These are phyloP conservation scores for Gila orcuttii DNA, from an alignment of 2,113 vertebrate species.

Conservation along the genomic window DNA sequence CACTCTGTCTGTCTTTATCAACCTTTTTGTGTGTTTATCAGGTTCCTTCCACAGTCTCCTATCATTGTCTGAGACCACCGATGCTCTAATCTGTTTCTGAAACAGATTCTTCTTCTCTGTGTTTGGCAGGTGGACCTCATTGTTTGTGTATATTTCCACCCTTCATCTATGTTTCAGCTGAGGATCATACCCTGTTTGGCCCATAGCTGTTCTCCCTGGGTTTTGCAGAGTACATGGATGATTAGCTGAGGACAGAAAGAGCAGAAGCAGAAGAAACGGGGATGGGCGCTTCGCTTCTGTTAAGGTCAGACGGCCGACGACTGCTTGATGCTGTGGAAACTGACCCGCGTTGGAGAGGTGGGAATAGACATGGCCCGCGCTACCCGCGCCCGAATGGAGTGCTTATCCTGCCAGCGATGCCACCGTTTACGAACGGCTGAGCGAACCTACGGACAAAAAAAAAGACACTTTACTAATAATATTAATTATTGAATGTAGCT, in stretches of 20 bases:
- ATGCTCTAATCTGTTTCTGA: conserved; percentile 7
- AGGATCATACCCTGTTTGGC: conserved; percentile 56
- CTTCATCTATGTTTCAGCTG: neutral
- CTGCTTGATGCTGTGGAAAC: conserved; percentile 99
- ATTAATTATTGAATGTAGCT: neutral
- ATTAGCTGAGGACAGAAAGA: conserved; percentile 16
- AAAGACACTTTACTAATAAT: neutral
- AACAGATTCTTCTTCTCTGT: neutral
- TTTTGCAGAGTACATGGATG: conserved; percentile 33
- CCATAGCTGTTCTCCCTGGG: conserved; percentile 51
- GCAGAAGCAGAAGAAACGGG: conserved; percentile 13
- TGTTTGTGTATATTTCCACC: neutral
- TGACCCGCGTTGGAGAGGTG: conserved; percentile 92
- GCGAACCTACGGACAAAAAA: conserved; percentile 79
- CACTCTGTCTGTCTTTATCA: neutral
- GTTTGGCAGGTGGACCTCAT: conserved; percentile 1
- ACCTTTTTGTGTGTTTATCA: neutral
- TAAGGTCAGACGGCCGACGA: conserved; percentile 68
- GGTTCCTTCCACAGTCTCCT: neutral
- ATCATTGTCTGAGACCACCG: neutral
- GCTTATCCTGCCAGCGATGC: conserved; percentile 97
- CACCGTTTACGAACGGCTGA: conserved; percentile 90
- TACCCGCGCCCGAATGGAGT: conserved; percentile 86
- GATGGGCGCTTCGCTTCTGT: neutral
- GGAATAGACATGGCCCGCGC: conserved; percentile 96